Conservation (phyloP, 2,113 vertebrate species). For the Misgurnus anguillicaudatus region DNA sequence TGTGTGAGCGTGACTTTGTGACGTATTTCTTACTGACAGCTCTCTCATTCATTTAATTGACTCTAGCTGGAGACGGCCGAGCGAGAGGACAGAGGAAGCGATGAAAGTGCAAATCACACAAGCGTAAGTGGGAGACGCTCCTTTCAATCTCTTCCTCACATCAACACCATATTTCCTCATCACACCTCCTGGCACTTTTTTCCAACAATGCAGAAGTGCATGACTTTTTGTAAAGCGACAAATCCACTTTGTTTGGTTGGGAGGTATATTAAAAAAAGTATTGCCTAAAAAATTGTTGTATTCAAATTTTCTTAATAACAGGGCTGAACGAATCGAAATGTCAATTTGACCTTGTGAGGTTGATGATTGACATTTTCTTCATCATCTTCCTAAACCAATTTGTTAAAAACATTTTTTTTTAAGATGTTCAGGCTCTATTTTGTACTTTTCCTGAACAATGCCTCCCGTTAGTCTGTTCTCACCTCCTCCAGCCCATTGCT, state of each 20-base stretch:
- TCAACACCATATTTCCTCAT: neutral
- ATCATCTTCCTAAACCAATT: too few species aligned
- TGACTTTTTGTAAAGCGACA: neutral
- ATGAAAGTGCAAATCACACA: conserved; percentile 72
- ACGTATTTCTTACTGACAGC: conserved; percentile 55
- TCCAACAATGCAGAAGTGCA: neutral
- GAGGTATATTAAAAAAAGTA: too few species aligned
- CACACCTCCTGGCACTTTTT: neutral
- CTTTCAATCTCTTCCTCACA: neutral
- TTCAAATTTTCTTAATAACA: too few species aligned
- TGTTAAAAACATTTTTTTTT: too few species aligned
- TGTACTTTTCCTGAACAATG: too few species aligned
- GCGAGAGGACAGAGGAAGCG: conserved; percentile 73
- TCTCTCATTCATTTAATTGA: conserved; percentile 61
- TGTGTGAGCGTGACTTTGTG: conserved; percentile 21
- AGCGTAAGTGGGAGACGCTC: conserved; percentile 70
- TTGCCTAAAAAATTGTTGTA: too few species aligned
- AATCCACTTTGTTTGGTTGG: too few species aligned
- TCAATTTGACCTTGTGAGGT: too few species aligned
- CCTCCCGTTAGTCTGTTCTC: too few species aligned
- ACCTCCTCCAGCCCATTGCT: neutral
- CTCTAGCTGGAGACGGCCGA: conserved; percentile 72
- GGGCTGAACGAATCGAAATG: too few species aligned
- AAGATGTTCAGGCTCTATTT: too few species aligned
- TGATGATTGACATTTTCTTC: too few species aligned